Evolutionary conservation across 1,140 invertebrate species (phyloP).

Genomic region (Aporrectodea caliginosa): DNA sequence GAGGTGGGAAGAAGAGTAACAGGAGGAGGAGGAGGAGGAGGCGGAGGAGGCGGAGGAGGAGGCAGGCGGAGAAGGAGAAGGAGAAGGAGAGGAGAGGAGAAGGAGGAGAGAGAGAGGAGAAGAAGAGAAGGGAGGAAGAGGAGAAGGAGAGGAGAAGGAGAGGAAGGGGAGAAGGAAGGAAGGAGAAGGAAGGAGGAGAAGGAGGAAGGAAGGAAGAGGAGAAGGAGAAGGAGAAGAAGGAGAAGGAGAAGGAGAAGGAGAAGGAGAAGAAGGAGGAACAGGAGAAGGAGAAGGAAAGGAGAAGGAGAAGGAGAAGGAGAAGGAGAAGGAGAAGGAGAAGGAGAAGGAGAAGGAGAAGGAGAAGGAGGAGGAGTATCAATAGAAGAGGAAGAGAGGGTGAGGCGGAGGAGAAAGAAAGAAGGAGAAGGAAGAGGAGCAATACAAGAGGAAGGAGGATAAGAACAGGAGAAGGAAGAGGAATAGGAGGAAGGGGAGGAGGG

Average conservation of each 20-base stretch:
- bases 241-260: slow-evolving; percentile 11
- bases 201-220: slow-evolving; percentile 30
- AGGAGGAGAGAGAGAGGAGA: too few species aligned
- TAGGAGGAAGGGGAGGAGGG: slow-evolving; percentile 44
- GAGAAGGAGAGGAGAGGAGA: too few species aligned
- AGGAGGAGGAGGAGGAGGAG: too few species aligned
- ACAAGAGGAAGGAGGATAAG: too few species aligned
- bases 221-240: slow-evolving; percentile 41
- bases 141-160: slow-evolving; percentile 26
- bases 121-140: too few species aligned
- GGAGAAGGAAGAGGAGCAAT: neutral
- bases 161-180: slow-evolving; percentile 35
- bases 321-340: slow-evolving; percentile 17
- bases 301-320: slow-evolving; percentile 24
- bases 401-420: too few species aligned
- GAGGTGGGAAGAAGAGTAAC: too few species aligned
- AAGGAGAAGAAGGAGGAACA: neutral
- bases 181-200: slow-evolving; percentile 30
- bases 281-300: slow-evolving; percentile 29
- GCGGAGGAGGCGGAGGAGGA: too few species aligned
- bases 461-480: too few species aligned
- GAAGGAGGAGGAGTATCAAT: neutral
- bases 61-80: too few species aligned
- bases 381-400: too few species aligned
- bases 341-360: slow-evolving; percentile 12